A percentile compares a stretch with the other conserved stretches of the same genome.
These are phyloP conservation scores for Gobio gobio DNA, from an alignment of 2,113 vertebrate genomes.

Conservation along the genomic window DNA sequence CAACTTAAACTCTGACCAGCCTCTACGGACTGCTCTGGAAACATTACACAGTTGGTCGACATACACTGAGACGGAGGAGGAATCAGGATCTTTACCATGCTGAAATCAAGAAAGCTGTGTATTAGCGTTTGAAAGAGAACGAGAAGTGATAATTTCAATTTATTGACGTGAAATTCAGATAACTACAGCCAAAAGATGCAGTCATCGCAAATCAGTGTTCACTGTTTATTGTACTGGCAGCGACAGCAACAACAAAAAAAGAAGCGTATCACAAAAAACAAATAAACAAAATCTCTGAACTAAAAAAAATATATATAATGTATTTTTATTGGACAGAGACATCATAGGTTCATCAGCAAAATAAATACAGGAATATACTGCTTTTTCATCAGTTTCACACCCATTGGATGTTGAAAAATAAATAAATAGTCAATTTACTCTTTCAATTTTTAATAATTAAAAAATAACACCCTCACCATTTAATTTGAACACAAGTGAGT, in stretches of 20 bases:
- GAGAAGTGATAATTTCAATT: conserved; percentile 1
- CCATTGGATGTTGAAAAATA: conserved; percentile 60
- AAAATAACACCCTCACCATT: conserved; percentile 33
- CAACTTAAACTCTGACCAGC: neutral
- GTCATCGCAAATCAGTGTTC: conserved; percentile 41
- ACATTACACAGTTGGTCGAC: neutral
- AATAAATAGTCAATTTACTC: conserved; percentile 69
- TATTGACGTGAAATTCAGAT: neutral
- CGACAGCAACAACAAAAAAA: conserved; percentile 70
- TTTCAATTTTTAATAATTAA: conserved; percentile 30
- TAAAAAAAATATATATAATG: conserved; percentile 75
- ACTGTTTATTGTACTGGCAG: conserved; percentile 76
- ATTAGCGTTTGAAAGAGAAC: neutral
- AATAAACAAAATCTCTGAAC: conserved; percentile 66
- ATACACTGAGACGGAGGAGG: neutral
- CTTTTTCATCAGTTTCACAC: conserved; percentile 62
- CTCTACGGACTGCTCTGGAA: neutral
- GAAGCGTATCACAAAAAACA: neutral
- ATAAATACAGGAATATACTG: conserved; percentile 71
- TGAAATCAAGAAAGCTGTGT: neutral
- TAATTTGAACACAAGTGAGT: conserved; percentile 13
- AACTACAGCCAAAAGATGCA: conserved; percentile 50
- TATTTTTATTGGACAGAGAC: conserved; percentile 59
- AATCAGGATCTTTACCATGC: neutral
- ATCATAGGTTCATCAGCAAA: conserved; percentile 29